A percentile compares a stretch with the other conserved stretches of the same genome.
These are phyloP conservation scores for Reticulitermes lucifugus DNA, from an alignment of 2,888 invertebrate species.

Conservation along the genomic window DNA sequence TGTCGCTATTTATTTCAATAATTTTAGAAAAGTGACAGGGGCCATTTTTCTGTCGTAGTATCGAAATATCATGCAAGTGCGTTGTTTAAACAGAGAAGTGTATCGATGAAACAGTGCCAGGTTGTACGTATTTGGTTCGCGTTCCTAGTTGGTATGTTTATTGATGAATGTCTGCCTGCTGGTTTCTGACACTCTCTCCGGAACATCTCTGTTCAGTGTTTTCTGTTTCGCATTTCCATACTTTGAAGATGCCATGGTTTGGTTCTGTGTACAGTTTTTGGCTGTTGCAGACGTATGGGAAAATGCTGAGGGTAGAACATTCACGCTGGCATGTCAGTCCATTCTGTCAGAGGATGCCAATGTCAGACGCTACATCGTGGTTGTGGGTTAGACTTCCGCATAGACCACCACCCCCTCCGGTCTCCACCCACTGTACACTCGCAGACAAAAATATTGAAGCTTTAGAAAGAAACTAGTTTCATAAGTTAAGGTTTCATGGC, in stretches of 20 bases:
- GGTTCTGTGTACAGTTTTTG: not conserved
- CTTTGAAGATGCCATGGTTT: not conserved
- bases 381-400: constrained; percentile 25
- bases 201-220: constrained; percentile 24
- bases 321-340: constrained; percentile 7
- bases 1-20: too few relatives aligned
- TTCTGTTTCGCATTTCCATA: not conserved
- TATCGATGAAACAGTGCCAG: not conserved
- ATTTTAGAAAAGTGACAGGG: too few relatives aligned
- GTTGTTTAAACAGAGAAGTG: too few relatives aligned
- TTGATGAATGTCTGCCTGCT: not conserved
- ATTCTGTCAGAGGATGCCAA: constrained; percentile 5
- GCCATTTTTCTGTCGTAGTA: too few relatives aligned
- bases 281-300: constrained; percentile 18
- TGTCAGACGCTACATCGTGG: constrained; percentile 5
- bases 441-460: not conserved
- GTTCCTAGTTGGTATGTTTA: not conserved
- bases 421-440: constrained; percentile 16
- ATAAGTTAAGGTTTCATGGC: too few relatives aligned
- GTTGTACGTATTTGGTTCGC: not conserved
- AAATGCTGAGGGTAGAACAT: constrained; percentile 15
- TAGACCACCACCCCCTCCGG: not conserved
- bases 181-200: constrained; percentile 6
- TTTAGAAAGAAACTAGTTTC: too few relatives aligned
- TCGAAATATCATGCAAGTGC: too few relatives aligned